Evolutionary conservation across 2,113 vertebrate species (phyloP).

Genomic region (Catharus fuscescens): DNA sequence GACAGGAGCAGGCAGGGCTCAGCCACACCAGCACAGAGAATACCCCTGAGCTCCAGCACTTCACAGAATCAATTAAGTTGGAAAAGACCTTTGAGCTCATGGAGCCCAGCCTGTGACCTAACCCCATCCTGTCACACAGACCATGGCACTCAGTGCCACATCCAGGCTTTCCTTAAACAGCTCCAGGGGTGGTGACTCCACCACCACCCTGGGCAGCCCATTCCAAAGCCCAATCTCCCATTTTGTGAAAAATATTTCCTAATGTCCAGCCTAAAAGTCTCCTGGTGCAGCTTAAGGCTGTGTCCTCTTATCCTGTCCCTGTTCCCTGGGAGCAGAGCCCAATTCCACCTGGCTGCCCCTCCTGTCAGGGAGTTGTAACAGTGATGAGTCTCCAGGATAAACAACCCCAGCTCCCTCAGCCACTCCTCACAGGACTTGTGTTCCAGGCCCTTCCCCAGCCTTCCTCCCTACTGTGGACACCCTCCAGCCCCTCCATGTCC

Average conservation of each 20-base stretch:
- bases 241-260: not conserved
- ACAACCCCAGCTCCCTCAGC: not conserved
- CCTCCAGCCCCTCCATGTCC: accelerated
- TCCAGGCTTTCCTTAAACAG: not conserved
- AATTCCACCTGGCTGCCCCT: not conserved
- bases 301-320: not conserved
- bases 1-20: not conserved
- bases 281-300: not conserved
- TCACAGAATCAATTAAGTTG: accelerated
- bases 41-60: not conserved
- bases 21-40: not conserved
- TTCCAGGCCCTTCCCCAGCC: not conserved
- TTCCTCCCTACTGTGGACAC: not conserved
- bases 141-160: not conserved
- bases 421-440: accelerated
- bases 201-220: not conserved
- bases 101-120: not conserved
- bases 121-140: not conserved
- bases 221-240: accelerated
- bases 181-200: accelerated
- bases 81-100: not conserved
- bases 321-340: not conserved
- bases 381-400: not conserved
- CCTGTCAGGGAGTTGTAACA: not conserved
- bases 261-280: not conserved